Conservation (phyloP, 1,140 invertebrate species). For the Trachymyrmex cornetzi region DNA sequence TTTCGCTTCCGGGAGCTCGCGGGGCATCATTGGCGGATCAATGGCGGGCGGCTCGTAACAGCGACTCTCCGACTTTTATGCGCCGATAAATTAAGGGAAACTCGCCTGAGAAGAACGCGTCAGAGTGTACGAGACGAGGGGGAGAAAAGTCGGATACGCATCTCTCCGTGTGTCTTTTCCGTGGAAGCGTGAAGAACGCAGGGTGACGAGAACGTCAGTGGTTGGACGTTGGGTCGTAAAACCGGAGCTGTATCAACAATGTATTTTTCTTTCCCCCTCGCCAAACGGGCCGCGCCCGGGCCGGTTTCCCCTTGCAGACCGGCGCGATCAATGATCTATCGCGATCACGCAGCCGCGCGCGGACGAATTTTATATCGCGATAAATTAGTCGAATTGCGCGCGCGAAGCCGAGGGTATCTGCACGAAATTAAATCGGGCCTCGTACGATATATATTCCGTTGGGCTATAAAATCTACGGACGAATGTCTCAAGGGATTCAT, state of each 20-base stretch:
- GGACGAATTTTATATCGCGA: slow-evolving; percentile 62
- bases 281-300: neutral
- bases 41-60: slow-evolving; percentile 49
- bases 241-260: slow-evolving; percentile 59
- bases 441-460: slow-evolving; percentile 28
- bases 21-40: slow-evolving; percentile 50
- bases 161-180: slow-evolving; percentile 52
- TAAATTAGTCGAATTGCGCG: slow-evolving; percentile 58
- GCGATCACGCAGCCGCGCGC: slow-evolving; percentile 45
- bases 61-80: slow-evolving; percentile 66
- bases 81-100: slow-evolving; percentile 69
- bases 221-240: slow-evolving; percentile 63
- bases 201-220: slow-evolving; percentile 38
- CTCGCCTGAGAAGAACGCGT: slow-evolving; percentile 35
- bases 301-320: neutral
- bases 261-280: slow-evolving; percentile 23
- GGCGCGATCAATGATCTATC: slow-evolving; percentile 62
- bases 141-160: slow-evolving; percentile 60
- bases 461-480: slow-evolving; percentile 38
- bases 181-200: slow-evolving; percentile 49
- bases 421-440: slow-evolving; percentile 58
- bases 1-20: slow-evolving; percentile 42
- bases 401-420: slow-evolving; percentile 23
- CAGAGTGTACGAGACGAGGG: slow-evolving; percentile 27
- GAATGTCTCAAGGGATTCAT: slow-evolving; percentile 32